Conservation (phyloP, 2,888 invertebrate species). For the Harpagoxenus sublaevis region DNA sequence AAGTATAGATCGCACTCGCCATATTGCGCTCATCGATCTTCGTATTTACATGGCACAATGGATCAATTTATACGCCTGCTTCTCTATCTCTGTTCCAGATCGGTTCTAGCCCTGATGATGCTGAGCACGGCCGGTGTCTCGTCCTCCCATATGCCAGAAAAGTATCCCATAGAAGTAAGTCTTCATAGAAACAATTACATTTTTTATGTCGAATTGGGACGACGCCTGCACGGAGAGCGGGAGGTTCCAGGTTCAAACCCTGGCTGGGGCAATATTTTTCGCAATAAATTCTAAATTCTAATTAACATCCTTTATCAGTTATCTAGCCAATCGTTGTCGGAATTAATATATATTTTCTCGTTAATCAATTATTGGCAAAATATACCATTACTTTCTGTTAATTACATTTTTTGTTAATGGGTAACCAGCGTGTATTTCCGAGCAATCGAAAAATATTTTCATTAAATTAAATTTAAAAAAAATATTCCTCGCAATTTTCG, state of each 20-base stretch:
- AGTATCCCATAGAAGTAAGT: constrained; percentile 83
- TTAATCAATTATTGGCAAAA: too few species aligned
- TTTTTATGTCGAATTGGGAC: background rate
- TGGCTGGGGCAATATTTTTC: too few species aligned
- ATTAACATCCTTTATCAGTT: too few species aligned
- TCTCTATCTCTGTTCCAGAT: constrained; percentile 79
- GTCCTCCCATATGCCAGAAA: constrained; percentile 80
- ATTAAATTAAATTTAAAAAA: background rate
- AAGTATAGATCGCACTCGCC: constrained; percentile 63
- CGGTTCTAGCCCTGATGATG: constrained; percentile 78
- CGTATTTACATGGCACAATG: constrained; percentile 25
- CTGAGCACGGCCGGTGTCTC: constrained; percentile 77
- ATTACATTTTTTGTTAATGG: too few species aligned
- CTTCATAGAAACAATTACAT: background rate
- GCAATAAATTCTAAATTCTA: too few species aligned
- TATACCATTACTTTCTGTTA: too few species aligned
- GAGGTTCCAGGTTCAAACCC: too few species aligned
- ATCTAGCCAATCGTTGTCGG: too few species aligned
- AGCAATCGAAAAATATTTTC: background rate
- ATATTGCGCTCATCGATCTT: constrained; percentile 59
- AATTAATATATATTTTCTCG: too few species aligned
- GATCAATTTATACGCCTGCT: constrained; percentile 64
- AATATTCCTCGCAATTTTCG: background rate
- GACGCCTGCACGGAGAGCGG: too few species aligned
- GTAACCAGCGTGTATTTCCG: background rate